These are phyloP conservation scores for Crypturellus undulatus DNA, from an alignment of 2,113 vertebrate species.

Conservation along the genomic window DNA sequence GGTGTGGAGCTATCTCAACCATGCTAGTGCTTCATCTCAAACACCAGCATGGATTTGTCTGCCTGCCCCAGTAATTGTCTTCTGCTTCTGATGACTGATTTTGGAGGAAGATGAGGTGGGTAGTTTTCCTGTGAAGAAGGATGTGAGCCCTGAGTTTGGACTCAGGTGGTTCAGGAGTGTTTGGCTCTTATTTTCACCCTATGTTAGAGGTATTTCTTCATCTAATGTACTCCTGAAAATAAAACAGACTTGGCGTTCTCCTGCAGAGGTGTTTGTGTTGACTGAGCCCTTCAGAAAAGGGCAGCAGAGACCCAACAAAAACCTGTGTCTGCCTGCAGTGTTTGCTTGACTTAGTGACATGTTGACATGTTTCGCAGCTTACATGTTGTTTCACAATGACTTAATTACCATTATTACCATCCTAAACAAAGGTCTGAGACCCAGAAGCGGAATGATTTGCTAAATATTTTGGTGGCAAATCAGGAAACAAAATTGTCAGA, in stretches of 20 bases:
- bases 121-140: not conserved
- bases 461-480: not conserved
- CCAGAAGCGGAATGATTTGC: not conserved
- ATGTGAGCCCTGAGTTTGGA: fast-evolving
- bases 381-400: too few species aligned
- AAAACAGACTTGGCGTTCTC: fast-evolving
- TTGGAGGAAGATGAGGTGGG: not conserved
- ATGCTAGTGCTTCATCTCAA: not conserved
- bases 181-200: not conserved
- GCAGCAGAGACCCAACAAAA: not conserved
- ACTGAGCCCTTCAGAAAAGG: not conserved
- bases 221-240: fast-evolving
- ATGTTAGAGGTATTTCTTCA: not conserved
- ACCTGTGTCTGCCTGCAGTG: too few species aligned
- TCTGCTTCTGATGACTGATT: not conserved
- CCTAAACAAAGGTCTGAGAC: not conserved
- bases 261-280: not conserved
- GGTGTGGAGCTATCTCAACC: not conserved
- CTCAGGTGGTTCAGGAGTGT: too few species aligned
- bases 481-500: not conserved
- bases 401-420: too few species aligned
- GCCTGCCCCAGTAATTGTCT: fast-evolving
- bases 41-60: fast-evolving
- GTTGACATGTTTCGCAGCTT: too few species aligned
- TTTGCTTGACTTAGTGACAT: too few species aligned